Percentiles rank a stretch among this genome's conserved stretches.
Conservation (phyloP, 2,113 vertebrate species). For the Grammomys surdaster region DNA sequence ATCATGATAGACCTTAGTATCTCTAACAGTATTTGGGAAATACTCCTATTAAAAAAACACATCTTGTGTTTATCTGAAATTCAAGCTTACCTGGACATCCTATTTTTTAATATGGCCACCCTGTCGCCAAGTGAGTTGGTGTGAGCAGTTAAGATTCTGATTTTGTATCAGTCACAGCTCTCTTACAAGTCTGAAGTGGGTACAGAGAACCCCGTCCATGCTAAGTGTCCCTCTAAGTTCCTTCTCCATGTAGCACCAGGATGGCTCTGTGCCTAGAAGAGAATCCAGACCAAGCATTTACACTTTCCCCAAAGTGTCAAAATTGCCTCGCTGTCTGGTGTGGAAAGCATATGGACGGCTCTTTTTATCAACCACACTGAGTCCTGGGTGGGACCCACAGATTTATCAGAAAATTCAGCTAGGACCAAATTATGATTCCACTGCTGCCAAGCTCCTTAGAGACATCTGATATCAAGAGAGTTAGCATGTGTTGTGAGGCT, state of each 20-base stretch:
- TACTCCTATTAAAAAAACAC: constrained; percentile 9
- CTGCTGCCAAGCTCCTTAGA: constrained; percentile 47
- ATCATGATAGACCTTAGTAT: not conserved
- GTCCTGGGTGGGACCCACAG: constrained; percentile 42
- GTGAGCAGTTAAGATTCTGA: not conserved
- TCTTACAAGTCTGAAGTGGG: not conserved
- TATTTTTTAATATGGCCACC: not conserved
- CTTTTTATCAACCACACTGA: constrained; percentile 46
- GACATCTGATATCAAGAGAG: not conserved
- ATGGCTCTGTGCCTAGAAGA: constrained; percentile 19
- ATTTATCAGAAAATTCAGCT: constrained; percentile 55
- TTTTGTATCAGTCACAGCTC: not conserved
- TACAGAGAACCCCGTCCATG: not conserved
- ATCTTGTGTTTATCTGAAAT: constrained; percentile 1
- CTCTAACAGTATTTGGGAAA: not conserved
- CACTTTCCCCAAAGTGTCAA: constrained; percentile 56
- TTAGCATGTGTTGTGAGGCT: not conserved
- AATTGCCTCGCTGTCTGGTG: constrained; percentile 60
- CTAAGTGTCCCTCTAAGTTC: not conserved
- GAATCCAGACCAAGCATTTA: not conserved
- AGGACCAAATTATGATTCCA: constrained; percentile 45
- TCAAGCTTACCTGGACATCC: not conserved
- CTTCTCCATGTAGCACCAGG: not conserved
- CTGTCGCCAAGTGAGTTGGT: not conserved
- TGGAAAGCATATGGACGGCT: constrained; percentile 57